These are phyloP conservation scores for Neomicropteryx cornuta DNA, from an alignment of 1,140 invertebrate genomes.

Conservation along the genomic window DNA sequence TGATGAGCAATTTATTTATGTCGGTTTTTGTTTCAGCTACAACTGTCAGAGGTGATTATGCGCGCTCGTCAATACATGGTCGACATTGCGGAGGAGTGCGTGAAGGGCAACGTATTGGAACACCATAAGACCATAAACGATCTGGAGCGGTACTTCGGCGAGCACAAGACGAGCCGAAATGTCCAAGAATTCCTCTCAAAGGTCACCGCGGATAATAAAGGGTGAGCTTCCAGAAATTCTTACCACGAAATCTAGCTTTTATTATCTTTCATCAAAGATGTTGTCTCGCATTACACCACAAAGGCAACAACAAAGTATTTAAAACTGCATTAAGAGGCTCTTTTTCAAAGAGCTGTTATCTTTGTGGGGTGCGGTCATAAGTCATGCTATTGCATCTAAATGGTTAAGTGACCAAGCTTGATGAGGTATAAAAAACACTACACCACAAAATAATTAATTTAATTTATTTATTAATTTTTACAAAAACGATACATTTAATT, in stretches of 20 bases:
- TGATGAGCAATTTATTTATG: too few relatives aligned
- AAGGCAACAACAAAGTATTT: not conserved
- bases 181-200: conserved; percentile 84
- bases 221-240: conserved; percentile 58
- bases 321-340: not conserved
- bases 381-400: too few relatives aligned
- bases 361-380: too few relatives aligned
- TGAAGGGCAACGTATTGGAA: conserved; percentile 68
- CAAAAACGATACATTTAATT: too few relatives aligned
- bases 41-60: conserved; percentile 96
- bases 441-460: too few relatives aligned
- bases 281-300: too few relatives aligned
- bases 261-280: not conserved
- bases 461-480: too few relatives aligned
- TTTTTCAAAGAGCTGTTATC: too few relatives aligned
- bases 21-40: conserved; percentile 62
- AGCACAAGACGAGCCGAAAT: conserved; percentile 60
- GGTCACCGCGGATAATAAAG: conserved; percentile 82
- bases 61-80: conserved; percentile 86
- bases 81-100: conserved; percentile 71
- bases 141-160: conserved; percentile 78
- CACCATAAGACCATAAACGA: conserved; percentile 78
- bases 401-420: too few relatives aligned
- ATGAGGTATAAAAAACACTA: too few relatives aligned
- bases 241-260: not conserved